Base-by-base conservation (phyloP, 2,797 vertebrate genomes). In the Sandelia bainsii region DNA sequence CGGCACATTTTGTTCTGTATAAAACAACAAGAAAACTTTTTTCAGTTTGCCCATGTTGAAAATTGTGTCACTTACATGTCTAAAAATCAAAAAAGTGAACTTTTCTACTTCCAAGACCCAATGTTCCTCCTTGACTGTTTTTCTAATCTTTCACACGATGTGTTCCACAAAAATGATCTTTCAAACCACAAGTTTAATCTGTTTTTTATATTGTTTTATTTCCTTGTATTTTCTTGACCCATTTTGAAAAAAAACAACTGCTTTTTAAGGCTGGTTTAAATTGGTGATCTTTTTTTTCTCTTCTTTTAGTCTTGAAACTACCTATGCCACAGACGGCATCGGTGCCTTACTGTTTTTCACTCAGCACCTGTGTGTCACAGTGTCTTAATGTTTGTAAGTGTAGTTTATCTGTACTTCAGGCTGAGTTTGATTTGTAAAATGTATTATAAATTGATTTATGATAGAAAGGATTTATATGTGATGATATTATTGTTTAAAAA, bases 271-370 rank as follows among this genome's bases (percentile, higher is more conserved):
- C 59, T 80, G 23, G 5, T 62, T 69, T 68, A 63, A 48, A 68
- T 44, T 39, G 29, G 40, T 72, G 40, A 46, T 20, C 25, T n/a
- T 19, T 46, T 34, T 85, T 48, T 45, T 82, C 42, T 39, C 53
- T 83, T 75, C 83, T 72, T 65, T 75, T 86, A 77, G 86, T 94
- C 82, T 65, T 65, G 42, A 57, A 94, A 94, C 86, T 86, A 75
- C 92, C 94, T 91, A 53, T 87, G 92, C 89, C 94, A 90, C 93
- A 81, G 89, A 91, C 77, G 92, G 89, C 92, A 89, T 95, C 79
- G 94, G 93, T 96, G 96, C 95, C 95, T 96, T 96, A 94, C 90
- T 87, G 83, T 84, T 87, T 92, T 84, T 94, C 74, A 90, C 87
- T 89, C 82, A 75, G 94, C 86, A 86, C 92, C 84, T 84, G 73